phyloP scores from a whole-genome alignment of 1,140 invertebrate species.

The Lineus longissimus region DNA sequence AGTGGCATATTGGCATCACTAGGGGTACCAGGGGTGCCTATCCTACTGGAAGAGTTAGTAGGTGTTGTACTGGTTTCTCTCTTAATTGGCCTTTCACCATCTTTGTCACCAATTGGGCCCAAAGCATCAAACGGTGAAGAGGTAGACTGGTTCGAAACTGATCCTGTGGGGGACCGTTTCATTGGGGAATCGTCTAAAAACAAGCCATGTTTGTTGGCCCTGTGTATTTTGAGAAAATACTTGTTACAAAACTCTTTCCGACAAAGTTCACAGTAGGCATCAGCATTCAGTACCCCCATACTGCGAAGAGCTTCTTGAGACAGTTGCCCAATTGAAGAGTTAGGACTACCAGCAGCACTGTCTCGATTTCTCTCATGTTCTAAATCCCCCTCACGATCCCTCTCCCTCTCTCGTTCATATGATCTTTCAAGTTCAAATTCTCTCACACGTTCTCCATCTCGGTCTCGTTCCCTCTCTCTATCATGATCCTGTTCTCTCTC shows the following conservation, averaged over 20 bases:
- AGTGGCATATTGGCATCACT: too few relatives aligned
- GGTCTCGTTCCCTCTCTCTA: too few relatives aligned
- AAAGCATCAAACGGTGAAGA: not conserved
- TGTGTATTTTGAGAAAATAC: slow-evolving; percentile 60
- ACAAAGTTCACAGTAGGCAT: slow-evolving; percentile 82
- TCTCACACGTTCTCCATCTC: too few relatives aligned
- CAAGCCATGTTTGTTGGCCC: slow-evolving; percentile 61
- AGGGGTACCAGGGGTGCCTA: too few relatives aligned
- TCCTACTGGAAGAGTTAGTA: too few relatives aligned
- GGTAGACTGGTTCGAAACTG: not conserved
- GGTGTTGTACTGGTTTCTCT: too few relatives aligned
- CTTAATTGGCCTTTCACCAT: not conserved
- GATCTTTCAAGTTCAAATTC: too few relatives aligned
- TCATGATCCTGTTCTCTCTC: too few relatives aligned
- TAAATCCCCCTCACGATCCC: too few relatives aligned
- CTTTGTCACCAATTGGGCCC: not conserved
- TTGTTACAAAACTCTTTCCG: slow-evolving; percentile 91
- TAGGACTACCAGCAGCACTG: too few relatives aligned
- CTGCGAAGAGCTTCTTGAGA: slow-evolving; percentile 25
- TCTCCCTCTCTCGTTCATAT: too few relatives aligned
- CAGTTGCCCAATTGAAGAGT: slow-evolving; percentile 6
- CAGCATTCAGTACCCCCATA: slow-evolving; percentile 35
- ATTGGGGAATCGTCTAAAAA: not conserved
- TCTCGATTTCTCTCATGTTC: too few relatives aligned
- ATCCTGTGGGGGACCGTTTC: slow-evolving; percentile 5